Percentiles rank a stretch among this genome's conserved stretches.
These are phyloP conservation scores for Coendou prehensilis DNA, from an alignment of 2,797 vertebrate species.

Conservation along the genomic window DNA sequence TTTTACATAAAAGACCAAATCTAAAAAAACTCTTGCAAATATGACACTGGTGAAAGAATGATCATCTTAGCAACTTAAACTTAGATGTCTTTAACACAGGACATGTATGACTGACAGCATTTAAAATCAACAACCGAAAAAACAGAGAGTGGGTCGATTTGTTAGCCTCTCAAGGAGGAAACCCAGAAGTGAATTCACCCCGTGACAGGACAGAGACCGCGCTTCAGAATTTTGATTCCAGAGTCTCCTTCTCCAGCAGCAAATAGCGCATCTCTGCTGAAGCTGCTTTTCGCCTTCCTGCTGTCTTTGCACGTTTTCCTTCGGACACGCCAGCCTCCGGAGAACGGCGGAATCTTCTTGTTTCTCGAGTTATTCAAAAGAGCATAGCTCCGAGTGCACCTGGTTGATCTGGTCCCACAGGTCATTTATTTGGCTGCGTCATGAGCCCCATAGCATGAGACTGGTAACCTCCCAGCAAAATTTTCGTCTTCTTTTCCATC, in stretches of 20 bases:
- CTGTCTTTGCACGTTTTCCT: constrained; percentile 96
- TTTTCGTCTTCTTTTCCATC: constrained; percentile 98
- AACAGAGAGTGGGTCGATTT: constrained; percentile 57
- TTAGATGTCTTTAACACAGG: constrained; percentile 63
- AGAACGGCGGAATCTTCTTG: constrained; percentile 96
- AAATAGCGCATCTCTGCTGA: constrained; percentile 96
- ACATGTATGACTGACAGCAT: constrained; percentile 40
- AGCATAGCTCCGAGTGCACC: constrained; percentile 94
- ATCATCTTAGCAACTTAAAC: constrained; percentile 74
- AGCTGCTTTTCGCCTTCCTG: constrained; percentile 97
- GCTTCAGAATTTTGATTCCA: constrained; percentile 86
- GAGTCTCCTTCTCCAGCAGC: constrained; percentile 92
- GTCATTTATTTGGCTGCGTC: constrained; percentile 94
- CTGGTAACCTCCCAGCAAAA: constrained; percentile 96
- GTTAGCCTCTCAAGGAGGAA: constrained; percentile 64
- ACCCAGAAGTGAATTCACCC: constrained; percentile 53
- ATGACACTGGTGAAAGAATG: constrained; percentile 65
- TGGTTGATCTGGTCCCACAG: constrained; percentile 97
- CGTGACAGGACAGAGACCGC: constrained; percentile 26
- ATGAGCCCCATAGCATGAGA: constrained; percentile 96
- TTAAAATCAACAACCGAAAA: constrained; percentile 67
- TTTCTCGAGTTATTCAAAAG: constrained; percentile 96
- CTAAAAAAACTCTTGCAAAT: constrained; percentile 61
- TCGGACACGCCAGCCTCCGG: constrained; percentile 93
- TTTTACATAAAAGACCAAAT: constrained; percentile 83